These are phyloP conservation scores for Cheilinus undulatus DNA, from an alignment of 2,113 vertebrate genomes.

Conservation along the genomic window DNA sequence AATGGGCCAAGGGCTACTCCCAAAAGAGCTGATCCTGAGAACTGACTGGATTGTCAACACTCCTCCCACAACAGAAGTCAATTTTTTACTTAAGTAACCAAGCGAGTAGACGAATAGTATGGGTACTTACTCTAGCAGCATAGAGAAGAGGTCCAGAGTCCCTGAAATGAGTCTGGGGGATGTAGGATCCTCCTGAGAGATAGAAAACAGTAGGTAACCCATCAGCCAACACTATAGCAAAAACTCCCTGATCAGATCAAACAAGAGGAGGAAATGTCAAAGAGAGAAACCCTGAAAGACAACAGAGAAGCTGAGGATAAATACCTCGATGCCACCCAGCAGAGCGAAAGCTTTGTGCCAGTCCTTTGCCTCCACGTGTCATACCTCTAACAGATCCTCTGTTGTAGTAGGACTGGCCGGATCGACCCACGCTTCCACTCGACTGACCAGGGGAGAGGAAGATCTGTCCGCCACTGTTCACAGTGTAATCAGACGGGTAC, in stretches of 20 bases:
- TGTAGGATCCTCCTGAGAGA: slow-evolving; percentile 85
- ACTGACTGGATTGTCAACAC: too few species aligned
- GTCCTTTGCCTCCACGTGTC: slow-evolving; percentile 85
- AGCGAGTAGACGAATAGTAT: too few species aligned
- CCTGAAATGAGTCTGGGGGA: slow-evolving; percentile 83
- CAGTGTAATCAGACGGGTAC: slow-evolving; percentile 84
- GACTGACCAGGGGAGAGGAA: slow-evolving; percentile 84
- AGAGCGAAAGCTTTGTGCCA: slow-evolving; percentile 83
- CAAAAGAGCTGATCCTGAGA: too few species aligned
- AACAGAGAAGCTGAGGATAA: slow-evolving; percentile 12
- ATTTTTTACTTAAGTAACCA: too few species aligned
- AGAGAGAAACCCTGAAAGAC: not conserved
- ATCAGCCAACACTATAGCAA: not conserved
- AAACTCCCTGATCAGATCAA: not conserved
- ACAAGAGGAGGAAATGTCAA: not conserved
- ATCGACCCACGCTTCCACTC: slow-evolving; percentile 80
- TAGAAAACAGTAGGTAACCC: slow-evolving; percentile 75
- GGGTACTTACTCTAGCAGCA: slow-evolving; percentile 84
- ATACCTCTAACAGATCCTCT: slow-evolving; percentile 89
- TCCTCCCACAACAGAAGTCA: too few species aligned
- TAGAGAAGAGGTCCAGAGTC: slow-evolving; percentile 86
- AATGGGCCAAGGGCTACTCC: too few species aligned
- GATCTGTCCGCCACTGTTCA: slow-evolving; percentile 84
- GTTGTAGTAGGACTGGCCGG: slow-evolving; percentile 84
- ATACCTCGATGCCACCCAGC: slow-evolving; percentile 89